phyloP scores from a whole-genome alignment of 2,113 vertebrate species.

The Willisornis vidua region DNA sequence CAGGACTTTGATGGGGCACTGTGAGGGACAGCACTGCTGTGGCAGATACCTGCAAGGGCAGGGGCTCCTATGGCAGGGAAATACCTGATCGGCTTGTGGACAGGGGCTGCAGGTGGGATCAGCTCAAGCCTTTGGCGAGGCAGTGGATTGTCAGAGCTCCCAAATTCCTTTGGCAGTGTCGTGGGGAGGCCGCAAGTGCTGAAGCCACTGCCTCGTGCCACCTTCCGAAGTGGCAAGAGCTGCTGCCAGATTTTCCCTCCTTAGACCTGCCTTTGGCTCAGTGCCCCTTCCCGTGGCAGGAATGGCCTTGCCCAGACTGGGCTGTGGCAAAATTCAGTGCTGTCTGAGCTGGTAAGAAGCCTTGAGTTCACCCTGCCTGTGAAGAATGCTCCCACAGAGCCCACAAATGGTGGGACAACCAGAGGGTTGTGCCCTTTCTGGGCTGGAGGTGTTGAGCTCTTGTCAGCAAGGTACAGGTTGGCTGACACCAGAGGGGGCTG shows the following conservation, averaged over 20 bases:
- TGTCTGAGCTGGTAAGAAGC: neutral
- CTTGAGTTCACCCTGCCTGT: neutral
- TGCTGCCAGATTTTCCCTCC: no score
- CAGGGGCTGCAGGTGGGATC: neutral
- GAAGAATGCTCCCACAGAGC: neutral
- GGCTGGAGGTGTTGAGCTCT: neutral
- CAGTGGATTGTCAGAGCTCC: neutral
- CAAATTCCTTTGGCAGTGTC: accelerated
- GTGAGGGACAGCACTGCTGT: accelerated
- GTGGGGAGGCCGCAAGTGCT: accelerated
- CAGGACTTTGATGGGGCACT: neutral
- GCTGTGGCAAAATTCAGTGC: neutral
- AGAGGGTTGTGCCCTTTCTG: neutral
- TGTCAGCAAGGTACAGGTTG: neutral
- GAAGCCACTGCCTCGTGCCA: neutral
- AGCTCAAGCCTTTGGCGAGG: neutral
- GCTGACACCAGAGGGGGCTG: neutral
- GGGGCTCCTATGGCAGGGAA: accelerated
- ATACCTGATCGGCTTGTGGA: neutral
- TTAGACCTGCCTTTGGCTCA: neutral
- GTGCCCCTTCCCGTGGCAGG: neutral
- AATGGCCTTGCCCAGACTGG: neutral
- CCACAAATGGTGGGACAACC: neutral
- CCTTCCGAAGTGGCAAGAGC: neutral
- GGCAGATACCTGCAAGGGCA: neutral